Conservation (phyloP, 2,113 vertebrate species). For the Corythoichthys intestinalis region DNA sequence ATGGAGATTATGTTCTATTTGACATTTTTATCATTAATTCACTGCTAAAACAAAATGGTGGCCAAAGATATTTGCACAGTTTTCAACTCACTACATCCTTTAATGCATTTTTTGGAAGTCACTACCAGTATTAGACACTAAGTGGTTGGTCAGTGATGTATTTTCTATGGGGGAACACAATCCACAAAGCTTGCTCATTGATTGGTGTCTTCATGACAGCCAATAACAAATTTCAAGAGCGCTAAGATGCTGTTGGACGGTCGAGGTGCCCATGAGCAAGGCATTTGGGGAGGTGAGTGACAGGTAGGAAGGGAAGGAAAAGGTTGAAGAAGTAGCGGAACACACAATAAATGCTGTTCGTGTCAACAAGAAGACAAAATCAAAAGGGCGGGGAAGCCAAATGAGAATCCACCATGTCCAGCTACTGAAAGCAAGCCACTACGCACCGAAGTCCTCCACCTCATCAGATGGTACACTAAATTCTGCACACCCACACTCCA, state of each 20-base stretch:
- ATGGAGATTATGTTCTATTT: neutral
- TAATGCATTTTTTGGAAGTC: neutral
- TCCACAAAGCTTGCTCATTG: slow-evolving; percentile 46
- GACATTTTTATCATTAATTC: neutral
- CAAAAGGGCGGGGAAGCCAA: slow-evolving; percentile 26
- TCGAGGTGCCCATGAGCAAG: slow-evolving; percentile 39
- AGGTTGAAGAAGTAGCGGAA: neutral
- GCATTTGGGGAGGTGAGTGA: slow-evolving; percentile 13
- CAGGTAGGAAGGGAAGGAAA: slow-evolving; percentile 1
- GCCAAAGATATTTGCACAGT: neutral
- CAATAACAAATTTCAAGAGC: slow-evolving; percentile 16
- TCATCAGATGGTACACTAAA: slow-evolving; percentile 50
- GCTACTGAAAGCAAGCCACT: slow-evolving; percentile 32
- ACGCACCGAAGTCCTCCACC: slow-evolving; percentile 31
- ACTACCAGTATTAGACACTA: neutral
- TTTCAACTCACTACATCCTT: neutral
- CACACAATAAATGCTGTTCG: neutral
- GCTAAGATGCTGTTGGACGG: slow-evolving; percentile 17
- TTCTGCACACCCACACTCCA: slow-evolving; percentile 46
- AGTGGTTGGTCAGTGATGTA: neutral
- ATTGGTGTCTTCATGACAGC: slow-evolving; percentile 34
- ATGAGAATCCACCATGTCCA: slow-evolving; percentile 55
- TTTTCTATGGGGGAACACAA: neutral
- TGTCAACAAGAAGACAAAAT: slow-evolving; percentile 16
- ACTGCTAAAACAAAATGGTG: neutral